Evolutionary conservation across 2,888 invertebrate species (phyloP).

Genomic region (Melikaiella ostensackeni): DNA sequence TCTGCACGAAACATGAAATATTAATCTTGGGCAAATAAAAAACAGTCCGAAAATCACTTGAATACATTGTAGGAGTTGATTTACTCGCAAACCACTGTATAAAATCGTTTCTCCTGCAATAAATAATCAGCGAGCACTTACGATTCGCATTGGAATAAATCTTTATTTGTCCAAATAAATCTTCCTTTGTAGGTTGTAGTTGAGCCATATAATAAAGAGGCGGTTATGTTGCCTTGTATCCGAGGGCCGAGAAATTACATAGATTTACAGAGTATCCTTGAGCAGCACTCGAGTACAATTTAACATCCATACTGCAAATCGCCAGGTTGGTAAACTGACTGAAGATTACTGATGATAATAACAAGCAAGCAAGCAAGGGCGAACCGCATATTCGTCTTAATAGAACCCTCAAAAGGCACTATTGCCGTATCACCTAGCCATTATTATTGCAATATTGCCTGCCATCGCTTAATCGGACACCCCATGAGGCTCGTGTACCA

Average conservation of each 20-base stretch:
- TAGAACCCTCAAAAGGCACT: conserved; percentile 37
- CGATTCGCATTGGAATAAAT: conserved; percentile 37
- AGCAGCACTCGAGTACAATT: conserved; percentile 32
- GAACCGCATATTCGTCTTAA: conserved; percentile 25
- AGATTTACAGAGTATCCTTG: conserved; percentile 39
- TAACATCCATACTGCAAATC: conserved; percentile 36
- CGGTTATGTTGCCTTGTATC: conserved; percentile 34
- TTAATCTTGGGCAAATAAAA: background rate
- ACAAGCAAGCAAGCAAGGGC: conserved; percentile 20
- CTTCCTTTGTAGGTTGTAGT: conserved; percentile 38
- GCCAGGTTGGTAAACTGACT: conserved; percentile 40
- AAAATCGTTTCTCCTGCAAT: conserved; percentile 10
- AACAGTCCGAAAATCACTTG: background rate
- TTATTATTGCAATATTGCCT: conserved; percentile 39
- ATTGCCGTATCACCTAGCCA: conserved; percentile 40
- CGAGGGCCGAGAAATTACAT: conserved; percentile 37
- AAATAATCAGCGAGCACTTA: conserved; percentile 33
- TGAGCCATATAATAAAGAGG: conserved; percentile 40
- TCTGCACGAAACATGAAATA: no score
- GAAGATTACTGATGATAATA: conserved; percentile 36
- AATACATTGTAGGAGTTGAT: conserved; percentile 9
- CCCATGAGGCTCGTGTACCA: conserved; percentile 33
- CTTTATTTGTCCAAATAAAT: conserved; percentile 40
- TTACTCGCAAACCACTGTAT: conserved; percentile 11
- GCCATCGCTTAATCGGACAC: conserved; percentile 39